Evolutionary conservation across 64 coral and sea anemone genomes (phyloP).

Genomic region (Anthopleura sola): DNA sequence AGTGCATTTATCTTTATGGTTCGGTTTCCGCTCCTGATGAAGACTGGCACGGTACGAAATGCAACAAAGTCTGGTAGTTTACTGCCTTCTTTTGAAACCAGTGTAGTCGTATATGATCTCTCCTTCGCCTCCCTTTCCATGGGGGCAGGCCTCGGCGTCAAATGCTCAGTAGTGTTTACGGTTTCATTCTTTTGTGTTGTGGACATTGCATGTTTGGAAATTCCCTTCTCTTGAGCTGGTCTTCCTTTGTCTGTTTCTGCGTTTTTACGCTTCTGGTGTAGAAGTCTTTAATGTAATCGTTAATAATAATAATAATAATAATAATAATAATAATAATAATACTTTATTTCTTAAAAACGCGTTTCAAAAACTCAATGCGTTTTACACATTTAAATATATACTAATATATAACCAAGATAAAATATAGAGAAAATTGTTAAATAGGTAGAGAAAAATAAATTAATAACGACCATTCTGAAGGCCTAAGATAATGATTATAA

Average conservation of each 20-base stretch:
- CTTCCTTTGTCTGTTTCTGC: background rate
- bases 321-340: too few species aligned
- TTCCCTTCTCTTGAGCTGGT: background rate
- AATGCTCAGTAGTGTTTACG: too few species aligned
- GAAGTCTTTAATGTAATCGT: too few species aligned
- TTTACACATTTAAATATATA: too few species aligned
- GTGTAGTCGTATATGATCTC: constrained; percentile 15
- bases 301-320: too few species aligned
- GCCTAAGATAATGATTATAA: too few species aligned
- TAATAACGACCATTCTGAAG: too few species aligned
- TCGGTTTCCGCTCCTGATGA: constrained; percentile 22
- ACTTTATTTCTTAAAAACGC: too few species aligned
- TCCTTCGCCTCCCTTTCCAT: constrained; percentile 44
- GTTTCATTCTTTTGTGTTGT: background rate
- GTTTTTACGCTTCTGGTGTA: background rate
- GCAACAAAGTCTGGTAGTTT: background rate
- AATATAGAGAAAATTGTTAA: too few species aligned
- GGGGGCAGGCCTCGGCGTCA: background rate
- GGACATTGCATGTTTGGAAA: background rate
- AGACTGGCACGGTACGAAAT: constrained; percentile 38
- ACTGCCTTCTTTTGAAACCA: background rate
- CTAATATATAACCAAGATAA: too few species aligned
- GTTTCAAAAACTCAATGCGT: too few species aligned
- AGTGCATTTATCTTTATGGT: constrained; percentile 47
- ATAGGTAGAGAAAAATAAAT: too few species aligned